Conservation (phyloP, 2,888 invertebrate species). For the Cremastinae sp. region DNA sequence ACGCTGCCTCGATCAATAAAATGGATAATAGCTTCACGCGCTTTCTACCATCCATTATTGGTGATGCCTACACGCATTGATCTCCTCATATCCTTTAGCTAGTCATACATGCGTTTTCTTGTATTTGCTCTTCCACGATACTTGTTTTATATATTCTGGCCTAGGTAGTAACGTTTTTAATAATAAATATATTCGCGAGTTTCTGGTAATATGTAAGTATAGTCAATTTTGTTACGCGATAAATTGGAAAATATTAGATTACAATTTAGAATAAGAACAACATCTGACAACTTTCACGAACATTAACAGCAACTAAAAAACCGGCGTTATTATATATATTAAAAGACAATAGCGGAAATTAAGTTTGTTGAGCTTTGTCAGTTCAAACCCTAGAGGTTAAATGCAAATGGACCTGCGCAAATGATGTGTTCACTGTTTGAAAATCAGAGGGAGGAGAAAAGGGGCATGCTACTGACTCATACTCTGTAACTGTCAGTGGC, state of each 20-base stretch:
- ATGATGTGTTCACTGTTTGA: constrained; percentile 33
- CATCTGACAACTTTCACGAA: too few relatives aligned
- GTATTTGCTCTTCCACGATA: constrained; percentile 24
- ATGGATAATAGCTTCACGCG: constrained; percentile 69
- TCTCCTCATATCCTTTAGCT: constrained; percentile 55
- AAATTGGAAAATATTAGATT: not conserved
- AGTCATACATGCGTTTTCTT: constrained; percentile 47
- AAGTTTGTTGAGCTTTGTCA: too few relatives aligned
- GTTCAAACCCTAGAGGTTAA: too few relatives aligned
- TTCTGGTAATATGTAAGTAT: not conserved
- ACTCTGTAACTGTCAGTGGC: constrained; percentile 58
- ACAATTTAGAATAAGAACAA: too few relatives aligned
- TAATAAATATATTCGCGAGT: not conserved
- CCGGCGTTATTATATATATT: too few relatives aligned
- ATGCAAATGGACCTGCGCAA: too few relatives aligned
- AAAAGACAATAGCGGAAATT: too few relatives aligned
- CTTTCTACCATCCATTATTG: constrained; percentile 69
- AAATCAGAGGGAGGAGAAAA: not conserved
- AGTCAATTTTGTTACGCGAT: too few relatives aligned
- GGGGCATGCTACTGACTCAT: constrained; percentile 18
- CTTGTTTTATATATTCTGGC: not conserved
- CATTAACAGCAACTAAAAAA: too few relatives aligned
- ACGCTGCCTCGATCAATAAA: constrained; percentile 55
- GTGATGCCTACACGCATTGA: constrained; percentile 68
- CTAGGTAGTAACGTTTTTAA: not conserved